Conservation (phyloP, 2,888 invertebrate genomes). For the Amitus sp. region DNA sequence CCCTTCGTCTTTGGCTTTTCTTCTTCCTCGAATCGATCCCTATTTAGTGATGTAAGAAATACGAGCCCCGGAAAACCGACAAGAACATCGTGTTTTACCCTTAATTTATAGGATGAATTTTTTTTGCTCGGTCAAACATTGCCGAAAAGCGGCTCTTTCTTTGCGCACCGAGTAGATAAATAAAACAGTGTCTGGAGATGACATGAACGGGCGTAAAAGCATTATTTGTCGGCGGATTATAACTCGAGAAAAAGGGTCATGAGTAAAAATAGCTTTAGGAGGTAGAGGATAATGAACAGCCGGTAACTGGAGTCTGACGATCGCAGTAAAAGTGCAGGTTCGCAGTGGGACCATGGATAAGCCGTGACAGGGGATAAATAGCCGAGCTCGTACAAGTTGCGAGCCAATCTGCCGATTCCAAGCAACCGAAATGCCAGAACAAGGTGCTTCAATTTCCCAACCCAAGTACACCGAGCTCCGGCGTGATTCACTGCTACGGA, state of each 20-base stretch:
- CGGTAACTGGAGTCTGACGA: slow-evolving; percentile 29
- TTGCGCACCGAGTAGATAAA: too few relatives aligned
- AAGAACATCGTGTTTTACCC: background rate
- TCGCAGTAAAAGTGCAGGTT: slow-evolving; percentile 35
- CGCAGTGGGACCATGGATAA: slow-evolving; percentile 47
- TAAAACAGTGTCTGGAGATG: background rate
- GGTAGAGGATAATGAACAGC: slow-evolving; percentile 43
- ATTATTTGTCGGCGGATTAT: background rate
- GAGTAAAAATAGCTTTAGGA: slow-evolving; percentile 13
- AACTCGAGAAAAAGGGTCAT: background rate
- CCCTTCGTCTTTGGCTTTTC: too few relatives aligned
- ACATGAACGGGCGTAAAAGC: background rate
- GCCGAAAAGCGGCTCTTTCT: background rate
- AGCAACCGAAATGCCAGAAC: slow-evolving; percentile 38
- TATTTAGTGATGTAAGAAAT: too few relatives aligned
- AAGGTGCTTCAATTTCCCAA: slow-evolving; percentile 37
- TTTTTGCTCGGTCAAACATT: background rate
- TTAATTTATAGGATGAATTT: background rate
- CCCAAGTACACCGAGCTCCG: background rate
- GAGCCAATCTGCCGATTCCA: slow-evolving; percentile 35
- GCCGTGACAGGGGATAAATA: slow-evolving; percentile 52
- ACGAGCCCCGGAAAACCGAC: background rate
- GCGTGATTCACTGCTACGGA: background rate
- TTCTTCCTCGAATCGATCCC: too few relatives aligned
- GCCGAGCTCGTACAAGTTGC: slow-evolving; percentile 45